phyloP scores from a whole-genome alignment of 2,113 vertebrate genomes.

The Pristiophorus japonicus region DNA sequence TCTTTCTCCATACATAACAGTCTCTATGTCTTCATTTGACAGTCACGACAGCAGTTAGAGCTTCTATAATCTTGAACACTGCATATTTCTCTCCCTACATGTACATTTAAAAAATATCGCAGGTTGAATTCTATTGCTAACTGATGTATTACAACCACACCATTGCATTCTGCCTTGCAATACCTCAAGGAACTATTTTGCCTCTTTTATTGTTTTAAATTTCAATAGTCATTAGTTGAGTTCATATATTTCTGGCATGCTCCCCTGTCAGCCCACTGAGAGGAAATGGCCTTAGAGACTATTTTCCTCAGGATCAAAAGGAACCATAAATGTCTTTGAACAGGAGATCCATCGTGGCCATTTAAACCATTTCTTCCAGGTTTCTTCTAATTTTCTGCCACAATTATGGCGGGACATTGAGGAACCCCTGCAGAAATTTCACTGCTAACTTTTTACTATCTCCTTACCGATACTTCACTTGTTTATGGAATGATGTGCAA shows the following conservation, averaged over 20 bases:
- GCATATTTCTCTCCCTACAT: background rate
- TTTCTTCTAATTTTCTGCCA: background rate
- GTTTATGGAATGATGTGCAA: background rate
- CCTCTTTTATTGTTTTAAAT: background rate
- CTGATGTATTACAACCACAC: background rate
- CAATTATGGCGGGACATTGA: background rate
- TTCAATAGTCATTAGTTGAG: background rate
- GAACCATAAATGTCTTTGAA: background rate
- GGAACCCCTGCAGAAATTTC: background rate
- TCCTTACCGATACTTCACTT: background rate
- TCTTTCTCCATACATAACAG: no score
- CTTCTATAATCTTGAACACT: background rate
- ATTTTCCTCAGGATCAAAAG: background rate
- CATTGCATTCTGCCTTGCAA: background rate
- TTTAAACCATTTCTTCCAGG: background rate
- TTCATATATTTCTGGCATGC: background rate
- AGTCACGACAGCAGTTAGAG: background rate
- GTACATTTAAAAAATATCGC: background rate
- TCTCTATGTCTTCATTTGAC: no score
- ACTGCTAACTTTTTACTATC: background rate
- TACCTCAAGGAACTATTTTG: background rate
- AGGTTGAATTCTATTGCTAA: background rate
- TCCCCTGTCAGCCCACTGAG: background rate
- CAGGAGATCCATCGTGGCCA: background rate
- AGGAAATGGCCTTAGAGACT: background rate